Evolutionary conservation across 1,140 invertebrate genomes (phyloP).

Genomic region (Drosophila tani): DNA sequence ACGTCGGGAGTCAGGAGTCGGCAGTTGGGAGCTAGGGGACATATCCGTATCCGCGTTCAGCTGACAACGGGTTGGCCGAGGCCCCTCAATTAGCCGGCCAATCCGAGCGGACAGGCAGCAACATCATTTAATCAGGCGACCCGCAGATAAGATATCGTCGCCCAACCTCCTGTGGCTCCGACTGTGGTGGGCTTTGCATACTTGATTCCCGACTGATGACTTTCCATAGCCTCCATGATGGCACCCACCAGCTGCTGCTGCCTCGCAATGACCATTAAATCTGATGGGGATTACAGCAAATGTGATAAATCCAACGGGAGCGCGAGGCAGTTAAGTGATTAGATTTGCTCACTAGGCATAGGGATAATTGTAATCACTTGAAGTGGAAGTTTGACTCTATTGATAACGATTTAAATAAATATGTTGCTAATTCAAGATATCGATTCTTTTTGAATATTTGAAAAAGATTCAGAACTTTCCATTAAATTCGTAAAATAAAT

Average conservation of each 20-base stretch:
- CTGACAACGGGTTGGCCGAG: constrained; percentile 41
- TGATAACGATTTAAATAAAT: neutral
- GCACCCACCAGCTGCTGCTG: constrained; percentile 31
- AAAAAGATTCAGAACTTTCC: neutral
- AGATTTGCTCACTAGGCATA: neutral
- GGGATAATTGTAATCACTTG: neutral
- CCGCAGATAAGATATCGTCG: constrained; percentile 60
- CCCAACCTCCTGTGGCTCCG: constrained; percentile 1
- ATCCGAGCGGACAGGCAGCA: constrained; percentile 52
- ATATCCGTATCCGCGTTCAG: constrained; percentile 13
- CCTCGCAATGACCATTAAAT: constrained; percentile 19
- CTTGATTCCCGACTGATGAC: constrained; percentile 22
- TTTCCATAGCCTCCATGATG: constrained; percentile 11
- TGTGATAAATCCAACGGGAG: constrained; percentile 1
- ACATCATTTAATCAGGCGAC: constrained; percentile 64
- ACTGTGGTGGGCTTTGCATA: constrained; percentile 32
- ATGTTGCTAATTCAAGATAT: too few species aligned
- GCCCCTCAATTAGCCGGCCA: constrained; percentile 65
- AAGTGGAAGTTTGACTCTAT: too few species aligned
- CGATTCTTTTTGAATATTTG: neutral
- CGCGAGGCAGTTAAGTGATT: constrained; percentile 2
- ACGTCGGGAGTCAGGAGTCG: constrained; percentile 1
- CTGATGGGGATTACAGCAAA: constrained; percentile 21
- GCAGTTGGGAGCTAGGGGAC: constrained; percentile 17
- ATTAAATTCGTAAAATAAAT: neutral